Evolutionary conservation across 2,888 invertebrate genomes (phyloP).

Genomic region (Aphodius sticticus): DNA sequence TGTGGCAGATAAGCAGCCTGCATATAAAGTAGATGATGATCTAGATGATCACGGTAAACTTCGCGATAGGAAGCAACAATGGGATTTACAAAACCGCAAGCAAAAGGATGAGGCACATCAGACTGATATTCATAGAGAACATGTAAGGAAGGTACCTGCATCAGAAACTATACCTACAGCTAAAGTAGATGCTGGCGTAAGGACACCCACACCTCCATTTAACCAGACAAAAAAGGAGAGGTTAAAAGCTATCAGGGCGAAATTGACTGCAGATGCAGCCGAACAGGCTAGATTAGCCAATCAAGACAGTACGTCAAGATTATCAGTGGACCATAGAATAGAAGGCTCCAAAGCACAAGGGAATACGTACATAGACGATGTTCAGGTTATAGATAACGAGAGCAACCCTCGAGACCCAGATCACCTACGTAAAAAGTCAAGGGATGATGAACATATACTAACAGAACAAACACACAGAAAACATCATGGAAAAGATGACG

Average conservation of each 20-base stretch:
- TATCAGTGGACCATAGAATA: neutral
- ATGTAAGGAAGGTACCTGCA: neutral
- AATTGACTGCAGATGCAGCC: neutral
- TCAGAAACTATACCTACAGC: neutral
- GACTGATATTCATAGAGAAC: neutral
- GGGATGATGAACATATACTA: neutral
- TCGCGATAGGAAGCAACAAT: too few relatives aligned
- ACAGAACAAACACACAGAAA: neutral
- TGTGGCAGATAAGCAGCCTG: too few relatives aligned
- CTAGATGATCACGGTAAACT: too few relatives aligned
- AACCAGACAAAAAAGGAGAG: neutral
- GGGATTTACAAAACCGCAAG: too few relatives aligned
- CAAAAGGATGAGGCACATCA: too few relatives aligned
- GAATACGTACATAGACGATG: neutral
- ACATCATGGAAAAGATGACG: too few relatives aligned
- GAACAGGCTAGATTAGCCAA: neutral
- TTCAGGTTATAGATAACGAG: neutral
- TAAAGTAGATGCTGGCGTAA: neutral
- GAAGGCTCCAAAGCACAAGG: neutral
- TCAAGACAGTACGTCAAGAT: neutral
- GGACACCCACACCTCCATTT: neutral
- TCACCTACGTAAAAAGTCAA: neutral
- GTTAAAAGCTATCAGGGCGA: neutral
- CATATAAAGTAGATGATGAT: too few relatives aligned
- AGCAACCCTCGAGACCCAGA: neutral